Conservation (phyloP, 92 coral and sea anemone species). For the Umimayanthus chanpuru region DNA sequence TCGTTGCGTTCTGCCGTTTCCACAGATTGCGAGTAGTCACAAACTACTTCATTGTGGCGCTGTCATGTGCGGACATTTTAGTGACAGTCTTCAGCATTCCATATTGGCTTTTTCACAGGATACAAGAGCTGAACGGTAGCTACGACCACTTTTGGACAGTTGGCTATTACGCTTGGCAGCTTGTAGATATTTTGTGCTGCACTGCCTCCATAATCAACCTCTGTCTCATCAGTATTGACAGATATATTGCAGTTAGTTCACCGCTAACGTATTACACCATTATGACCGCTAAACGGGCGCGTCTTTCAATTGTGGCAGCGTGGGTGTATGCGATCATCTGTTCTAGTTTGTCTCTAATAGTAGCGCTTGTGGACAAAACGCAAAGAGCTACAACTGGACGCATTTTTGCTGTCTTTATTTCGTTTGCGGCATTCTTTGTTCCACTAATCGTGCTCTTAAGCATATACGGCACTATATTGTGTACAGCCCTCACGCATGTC, state of each 20-base stretch:
- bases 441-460: conserved; percentile 62
- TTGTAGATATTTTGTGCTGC: conserved; percentile 75
- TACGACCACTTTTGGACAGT: conserved; percentile 29
- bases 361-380: conserved; percentile 44
- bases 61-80: conserved; percentile 81
- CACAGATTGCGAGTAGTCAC: conserved; percentile 75
- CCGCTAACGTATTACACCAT: conserved; percentile 69
- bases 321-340: conserved; percentile 75
- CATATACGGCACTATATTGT: conserved; percentile 67
- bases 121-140: conserved; percentile 25
- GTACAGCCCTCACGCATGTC: conserved; percentile 65
- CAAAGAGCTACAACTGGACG: conserved; percentile 64
- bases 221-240: conserved; percentile 75
- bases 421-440: conserved; percentile 69
- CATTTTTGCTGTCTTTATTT: conserved; percentile 67
- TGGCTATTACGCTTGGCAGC: conserved; percentile 76
- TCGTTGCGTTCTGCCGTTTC: conserved; percentile 69
- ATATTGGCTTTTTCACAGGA: conserved; percentile 60
- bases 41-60: conserved; percentile 75
- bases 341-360: conserved; percentile 66
- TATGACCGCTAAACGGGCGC: conserved; percentile 75
- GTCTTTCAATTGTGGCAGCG: conserved; percentile 60
- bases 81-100: conserved; percentile 72
- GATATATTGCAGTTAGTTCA: conserved; percentile 75
- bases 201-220: conserved; percentile 81